Percentiles rank a stretch among this genome's conserved stretches.
These are phyloP conservation scores for Molossus alvarezi DNA, from an alignment of 2,797 vertebrate species.

Conservation along the genomic window DNA sequence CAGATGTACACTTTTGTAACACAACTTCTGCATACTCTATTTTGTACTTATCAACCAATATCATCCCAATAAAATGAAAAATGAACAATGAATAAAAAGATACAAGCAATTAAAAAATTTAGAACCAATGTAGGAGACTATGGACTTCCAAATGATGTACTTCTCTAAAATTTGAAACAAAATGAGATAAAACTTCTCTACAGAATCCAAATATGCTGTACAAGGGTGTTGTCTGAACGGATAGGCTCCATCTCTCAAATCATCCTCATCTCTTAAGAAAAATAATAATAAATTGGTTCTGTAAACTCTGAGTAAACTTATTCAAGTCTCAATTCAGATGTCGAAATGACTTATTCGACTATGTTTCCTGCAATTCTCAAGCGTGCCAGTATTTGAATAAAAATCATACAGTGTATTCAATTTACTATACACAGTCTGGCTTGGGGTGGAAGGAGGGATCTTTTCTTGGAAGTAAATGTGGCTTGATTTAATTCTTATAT, in stretches of 20 bases:
- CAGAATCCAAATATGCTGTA: neutral
- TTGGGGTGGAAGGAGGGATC: neutral
- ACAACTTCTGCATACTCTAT: too few relatives aligned
- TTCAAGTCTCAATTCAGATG: neutral
- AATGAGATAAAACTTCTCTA: slow-evolving; percentile 50
- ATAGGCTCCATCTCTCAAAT: neutral
- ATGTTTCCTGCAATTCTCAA: neutral
- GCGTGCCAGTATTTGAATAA: slow-evolving; percentile 28
- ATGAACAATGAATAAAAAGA: neutral
- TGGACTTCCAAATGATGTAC: slow-evolving; percentile 54
- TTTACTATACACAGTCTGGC: neutral
- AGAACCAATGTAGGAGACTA: slow-evolving; percentile 57
- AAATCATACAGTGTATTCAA: slow-evolving; percentile 26
- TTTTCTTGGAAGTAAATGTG: slow-evolving; percentile 20
- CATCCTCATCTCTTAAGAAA: neutral
- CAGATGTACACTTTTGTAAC: neutral
- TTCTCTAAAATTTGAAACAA: slow-evolving; percentile 70
- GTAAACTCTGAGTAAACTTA: slow-evolving; percentile 53
- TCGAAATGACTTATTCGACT: neutral
- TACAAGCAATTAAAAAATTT: slow-evolving; percentile 9
- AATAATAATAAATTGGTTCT: neutral
- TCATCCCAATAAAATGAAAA: neutral
- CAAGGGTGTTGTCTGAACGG: neutral
- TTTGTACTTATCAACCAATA: neutral
- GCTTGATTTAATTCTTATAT: slow-evolving; percentile 33